phyloP scores from a whole-genome alignment of 2,888 invertebrate species.

The Lapara coniferarum region DNA sequence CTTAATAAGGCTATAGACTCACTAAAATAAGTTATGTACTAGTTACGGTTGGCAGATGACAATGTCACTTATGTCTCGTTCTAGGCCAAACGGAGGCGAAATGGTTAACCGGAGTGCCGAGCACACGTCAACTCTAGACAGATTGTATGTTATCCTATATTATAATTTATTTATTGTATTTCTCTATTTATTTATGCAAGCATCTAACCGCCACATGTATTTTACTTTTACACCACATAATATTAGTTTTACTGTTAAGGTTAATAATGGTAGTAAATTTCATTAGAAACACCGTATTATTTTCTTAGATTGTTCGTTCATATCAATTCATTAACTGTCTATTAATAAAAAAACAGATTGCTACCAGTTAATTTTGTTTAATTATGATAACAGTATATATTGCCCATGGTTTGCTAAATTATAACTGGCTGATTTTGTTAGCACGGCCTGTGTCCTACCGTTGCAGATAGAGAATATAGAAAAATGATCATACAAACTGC shows the following conservation, averaged over 20 bases:
- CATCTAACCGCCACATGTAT: slow-evolving; percentile 28
- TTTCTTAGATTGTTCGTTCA: no score
- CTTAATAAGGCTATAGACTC: neutral
- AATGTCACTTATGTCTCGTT: slow-evolving; percentile 64
- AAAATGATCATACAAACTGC: no score
- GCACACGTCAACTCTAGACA: slow-evolving; percentile 80
- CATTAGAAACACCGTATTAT: neutral
- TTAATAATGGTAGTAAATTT: neutral
- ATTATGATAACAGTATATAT: neutral
- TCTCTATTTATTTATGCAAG: slow-evolving; percentile 34
- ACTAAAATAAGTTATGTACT: neutral
- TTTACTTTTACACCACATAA: neutral
- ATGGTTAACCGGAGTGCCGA: slow-evolving; percentile 81
- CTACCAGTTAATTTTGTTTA: neutral
- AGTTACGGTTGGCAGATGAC: slow-evolving; percentile 21
- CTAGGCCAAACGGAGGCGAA: slow-evolving; percentile 81
- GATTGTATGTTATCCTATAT: slow-evolving; percentile 77
- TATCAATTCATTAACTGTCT: no score
- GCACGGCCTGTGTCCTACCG: no score
- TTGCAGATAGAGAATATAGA: no score
- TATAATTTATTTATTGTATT: slow-evolving; percentile 36
- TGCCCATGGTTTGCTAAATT: no score
- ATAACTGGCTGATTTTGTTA: no score
- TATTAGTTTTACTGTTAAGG: neutral
- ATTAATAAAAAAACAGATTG: neutral